Conservation (phyloP, 2,113 vertebrate species). For the Hemichromis elongatus region DNA sequence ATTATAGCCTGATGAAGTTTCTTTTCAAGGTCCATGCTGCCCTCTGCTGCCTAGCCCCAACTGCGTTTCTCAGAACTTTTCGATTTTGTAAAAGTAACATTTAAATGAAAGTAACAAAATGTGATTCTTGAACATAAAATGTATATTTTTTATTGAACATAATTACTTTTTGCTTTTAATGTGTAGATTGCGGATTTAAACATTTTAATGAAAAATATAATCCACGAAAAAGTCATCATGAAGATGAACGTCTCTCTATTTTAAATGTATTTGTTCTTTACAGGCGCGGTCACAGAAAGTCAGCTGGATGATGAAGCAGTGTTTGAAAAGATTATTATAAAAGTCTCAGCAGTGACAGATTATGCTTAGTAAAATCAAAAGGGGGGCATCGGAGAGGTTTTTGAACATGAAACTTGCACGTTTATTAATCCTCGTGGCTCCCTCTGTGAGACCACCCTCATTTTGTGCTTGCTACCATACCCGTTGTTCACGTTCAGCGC, state of each 20-base stretch:
- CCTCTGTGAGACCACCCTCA: constrained; percentile 37
- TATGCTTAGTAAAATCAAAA: background rate
- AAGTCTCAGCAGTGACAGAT: background rate
- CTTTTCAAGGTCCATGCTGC: background rate
- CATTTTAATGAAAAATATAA: background rate
- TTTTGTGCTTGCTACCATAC: constrained; percentile 11
- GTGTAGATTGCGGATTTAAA: background rate
- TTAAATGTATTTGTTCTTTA: background rate
- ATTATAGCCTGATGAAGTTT: background rate
- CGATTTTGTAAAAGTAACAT: background rate
- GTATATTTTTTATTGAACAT: background rate
- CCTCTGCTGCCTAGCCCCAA: background rate
- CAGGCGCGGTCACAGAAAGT: background rate
- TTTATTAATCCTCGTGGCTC: constrained; percentile 27
- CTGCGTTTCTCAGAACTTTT: background rate
- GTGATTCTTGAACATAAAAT: background rate
- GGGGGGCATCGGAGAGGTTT: background rate
- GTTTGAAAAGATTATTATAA: background rate
- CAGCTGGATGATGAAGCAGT: background rate
- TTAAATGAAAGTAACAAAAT: background rate
- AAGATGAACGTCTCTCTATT: background rate
- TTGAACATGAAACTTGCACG: constrained; percentile 17
- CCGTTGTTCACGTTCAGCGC: background rate
- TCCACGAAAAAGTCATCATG: background rate
- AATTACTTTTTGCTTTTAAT: background rate